phyloP scores from a whole-genome alignment of 2,888 invertebrate species.

The Laspeyria flexula region DNA sequence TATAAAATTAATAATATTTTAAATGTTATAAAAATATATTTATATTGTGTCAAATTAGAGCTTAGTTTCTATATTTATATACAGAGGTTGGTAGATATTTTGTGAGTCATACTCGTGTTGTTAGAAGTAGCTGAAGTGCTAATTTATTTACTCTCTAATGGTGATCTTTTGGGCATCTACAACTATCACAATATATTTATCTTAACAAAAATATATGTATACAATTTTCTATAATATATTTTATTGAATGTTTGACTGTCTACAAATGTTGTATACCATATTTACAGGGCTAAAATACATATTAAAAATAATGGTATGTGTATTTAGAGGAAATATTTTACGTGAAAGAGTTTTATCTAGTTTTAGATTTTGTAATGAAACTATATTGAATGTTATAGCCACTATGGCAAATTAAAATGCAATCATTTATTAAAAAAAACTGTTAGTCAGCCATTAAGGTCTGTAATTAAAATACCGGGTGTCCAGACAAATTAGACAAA shows the following conservation, averaged over 20 bases:
- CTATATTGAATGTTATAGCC: no score
- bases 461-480: no score
- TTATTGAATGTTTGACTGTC: constrained; percentile 22
- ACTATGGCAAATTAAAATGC: no score
- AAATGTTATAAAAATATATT: constrained; percentile 1
- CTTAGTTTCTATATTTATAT: background rate
- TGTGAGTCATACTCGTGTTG: constrained; percentile 1
- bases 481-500: no score
- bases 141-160: constrained; percentile 7
- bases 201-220: constrained; percentile 15
- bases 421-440: no score
- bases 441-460: no score
- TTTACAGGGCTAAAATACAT: constrained; percentile 27
- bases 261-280: constrained; percentile 27
- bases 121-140: background rate
- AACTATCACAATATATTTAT: constrained; percentile 5
- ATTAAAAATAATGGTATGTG: constrained; percentile 10
- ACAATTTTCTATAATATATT: constrained; percentile 15
- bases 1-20: background rate
- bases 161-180: constrained; percentile 10
- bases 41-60: constrained; percentile 6
- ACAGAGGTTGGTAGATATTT: background rate
- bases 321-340: constrained; percentile 17
- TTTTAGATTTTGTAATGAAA: no score
- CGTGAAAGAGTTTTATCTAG: no score